Evolutionary conservation across 2,888 invertebrate genomes (phyloP).

Genomic region (Eledone cirrhosa): DNA sequence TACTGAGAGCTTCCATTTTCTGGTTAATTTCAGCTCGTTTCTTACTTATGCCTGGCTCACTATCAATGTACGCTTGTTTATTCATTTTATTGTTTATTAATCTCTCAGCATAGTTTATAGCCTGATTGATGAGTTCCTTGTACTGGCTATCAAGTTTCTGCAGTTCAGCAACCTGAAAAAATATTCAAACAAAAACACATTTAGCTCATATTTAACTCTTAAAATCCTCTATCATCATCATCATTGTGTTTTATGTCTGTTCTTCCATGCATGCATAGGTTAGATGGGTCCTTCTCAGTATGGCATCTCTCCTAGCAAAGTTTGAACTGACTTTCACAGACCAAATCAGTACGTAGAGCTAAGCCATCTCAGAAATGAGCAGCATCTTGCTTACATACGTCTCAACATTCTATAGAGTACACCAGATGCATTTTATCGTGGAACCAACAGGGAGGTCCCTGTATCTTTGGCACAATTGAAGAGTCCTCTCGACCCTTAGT

Average conservation of each 20-base stretch:
- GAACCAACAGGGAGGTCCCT: too few relatives aligned
- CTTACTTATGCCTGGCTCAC: constrained; percentile 70
- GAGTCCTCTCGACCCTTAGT: too few relatives aligned
- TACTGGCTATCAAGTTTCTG: constrained; percentile 71
- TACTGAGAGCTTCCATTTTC: constrained; percentile 63
- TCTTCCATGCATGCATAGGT: too few relatives aligned
- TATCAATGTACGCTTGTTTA: constrained; percentile 73
- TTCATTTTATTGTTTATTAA: constrained; percentile 73
- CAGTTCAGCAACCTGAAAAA: constrained; percentile 69
- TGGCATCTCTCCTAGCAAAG: too few relatives aligned
- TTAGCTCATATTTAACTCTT: background rate
- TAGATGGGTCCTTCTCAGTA: too few relatives aligned
- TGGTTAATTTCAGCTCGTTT: constrained; percentile 71
- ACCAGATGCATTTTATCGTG: too few relatives aligned
- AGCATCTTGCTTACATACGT: too few relatives aligned
- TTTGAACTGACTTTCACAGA: too few relatives aligned
- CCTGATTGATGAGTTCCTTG: constrained; percentile 61
- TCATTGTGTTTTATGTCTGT: too few relatives aligned
- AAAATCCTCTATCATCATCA: background rate
- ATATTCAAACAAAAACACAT: background rate
- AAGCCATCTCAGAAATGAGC: too few relatives aligned
- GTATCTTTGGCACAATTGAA: too few relatives aligned
- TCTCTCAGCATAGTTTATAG: constrained; percentile 72
- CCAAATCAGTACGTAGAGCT: background rate
- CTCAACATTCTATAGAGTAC: too few relatives aligned